Percentiles rank a stretch among this genome's conserved stretches.
Evolutionary conservation across 2,113 vertebrate genomes (phyloP).

Genomic region (Lates calcarifer): DNA sequence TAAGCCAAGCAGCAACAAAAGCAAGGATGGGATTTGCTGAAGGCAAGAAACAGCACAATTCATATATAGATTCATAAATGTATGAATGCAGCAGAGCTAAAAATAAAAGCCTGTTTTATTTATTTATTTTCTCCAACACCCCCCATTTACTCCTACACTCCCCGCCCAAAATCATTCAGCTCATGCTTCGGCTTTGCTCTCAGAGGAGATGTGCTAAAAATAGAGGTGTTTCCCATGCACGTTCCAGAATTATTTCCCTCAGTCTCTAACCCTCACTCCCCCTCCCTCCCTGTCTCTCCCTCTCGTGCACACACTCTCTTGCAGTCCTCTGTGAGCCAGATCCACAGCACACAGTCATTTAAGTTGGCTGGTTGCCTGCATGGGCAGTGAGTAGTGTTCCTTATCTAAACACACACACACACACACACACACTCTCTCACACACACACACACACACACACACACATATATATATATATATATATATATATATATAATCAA

Average conservation of each 20-base stretch:
- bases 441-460: slow-evolving; percentile 8
- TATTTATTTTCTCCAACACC: slow-evolving; percentile 51
- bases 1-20: slow-evolving; percentile 62
- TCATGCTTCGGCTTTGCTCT: slow-evolving; percentile 66
- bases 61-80: slow-evolving; percentile 67
- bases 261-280: slow-evolving; percentile 35
- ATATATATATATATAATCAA: slow-evolving; percentile 1
- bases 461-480: not conserved
- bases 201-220: slow-evolving; percentile 74
- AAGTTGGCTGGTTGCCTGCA: slow-evolving; percentile 35
- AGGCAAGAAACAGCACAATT: slow-evolving; percentile 56
- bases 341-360: slow-evolving; percentile 21
- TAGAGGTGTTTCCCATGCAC: slow-evolving; percentile 80
- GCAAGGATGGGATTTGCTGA: slow-evolving; percentile 58
- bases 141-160: slow-evolving; percentile 24
- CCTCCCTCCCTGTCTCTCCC: slow-evolving; percentile 24
- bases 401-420: slow-evolving; percentile 14
- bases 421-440: not conserved
- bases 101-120: slow-evolving; percentile 70
- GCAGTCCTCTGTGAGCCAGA: slow-evolving; percentile 46
- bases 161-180: slow-evolving; percentile 69
- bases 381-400: slow-evolving; percentile 11
- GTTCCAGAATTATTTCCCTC: slow-evolving; percentile 69
- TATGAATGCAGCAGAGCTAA: slow-evolving; percentile 70
- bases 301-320: slow-evolving; percentile 22